phyloP scores from a whole-genome alignment of 2,888 invertebrate species.

The Drosophila multiciliata region DNA sequence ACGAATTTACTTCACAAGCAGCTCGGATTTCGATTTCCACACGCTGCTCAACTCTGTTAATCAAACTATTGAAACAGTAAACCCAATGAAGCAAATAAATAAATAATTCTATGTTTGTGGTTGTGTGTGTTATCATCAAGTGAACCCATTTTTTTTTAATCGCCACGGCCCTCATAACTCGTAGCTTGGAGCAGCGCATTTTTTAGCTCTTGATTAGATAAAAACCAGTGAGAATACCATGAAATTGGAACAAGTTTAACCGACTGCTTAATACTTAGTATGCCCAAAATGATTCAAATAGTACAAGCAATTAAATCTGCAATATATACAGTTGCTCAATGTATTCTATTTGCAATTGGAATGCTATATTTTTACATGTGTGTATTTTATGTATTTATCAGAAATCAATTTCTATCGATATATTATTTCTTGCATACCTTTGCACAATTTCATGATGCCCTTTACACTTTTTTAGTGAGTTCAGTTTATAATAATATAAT shows the following conservation, averaged over 20 bases:
- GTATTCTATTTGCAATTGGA: background rate
- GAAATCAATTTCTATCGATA: background rate
- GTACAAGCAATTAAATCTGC: background rate
- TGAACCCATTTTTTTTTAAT: background rate
- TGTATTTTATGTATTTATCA: background rate
- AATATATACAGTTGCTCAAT: background rate
- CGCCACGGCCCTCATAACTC: background rate
- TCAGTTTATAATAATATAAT: background rate
- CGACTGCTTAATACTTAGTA: background rate
- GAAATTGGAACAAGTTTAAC: background rate
- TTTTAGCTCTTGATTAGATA: background rate
- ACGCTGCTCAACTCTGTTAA: conserved; percentile 23
- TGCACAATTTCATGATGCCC: background rate
- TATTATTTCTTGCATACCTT: background rate
- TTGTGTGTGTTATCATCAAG: background rate
- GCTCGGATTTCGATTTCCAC: conserved; percentile 61
- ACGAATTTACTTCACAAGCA: conserved; percentile 63
- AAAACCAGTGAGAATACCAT: background rate
- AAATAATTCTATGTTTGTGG: background rate
- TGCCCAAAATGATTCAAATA: background rate
- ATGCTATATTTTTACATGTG: background rate
- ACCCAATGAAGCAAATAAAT: conserved; percentile 23
- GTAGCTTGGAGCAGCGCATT: background rate
- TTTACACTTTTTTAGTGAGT: background rate
- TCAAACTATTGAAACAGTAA: conserved; percentile 37